Base-by-base conservation (phyloP, 2,797 vertebrate species). In the Carcharodon carcharias region DNA sequence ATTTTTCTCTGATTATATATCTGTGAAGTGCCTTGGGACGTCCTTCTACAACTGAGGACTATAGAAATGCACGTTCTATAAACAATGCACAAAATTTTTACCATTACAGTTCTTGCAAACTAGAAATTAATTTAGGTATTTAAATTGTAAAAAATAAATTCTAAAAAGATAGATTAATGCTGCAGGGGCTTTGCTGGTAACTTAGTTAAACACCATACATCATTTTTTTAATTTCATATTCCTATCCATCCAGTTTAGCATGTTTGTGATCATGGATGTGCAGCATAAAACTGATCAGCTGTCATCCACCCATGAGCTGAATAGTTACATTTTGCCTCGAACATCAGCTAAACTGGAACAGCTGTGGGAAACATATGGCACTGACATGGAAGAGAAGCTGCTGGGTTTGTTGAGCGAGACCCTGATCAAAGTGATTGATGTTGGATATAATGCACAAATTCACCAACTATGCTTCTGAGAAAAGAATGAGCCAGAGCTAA, bases 371-470 rank as follows among this genome's bases (percentile, higher is more conserved):
- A 97, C 98, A 98, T 98, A 98, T 97, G 98, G 98, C 97, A 97
- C 97, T 97, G 96, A 97, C 97, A 96, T 96, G 97, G 97, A 97
- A 97, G 97, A 97, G 97, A 98, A 98, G 97, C 97, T 97, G 97
- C 97, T 97, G 96, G 96, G 97, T 97, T 97, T 96, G 96, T 97
- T 97, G 97, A 97, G 96, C 96, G 96, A 98, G 97, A 98, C 97
- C 97, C 97, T 97, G 98, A 98, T 98, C 97, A 98, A 97, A 97
- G 96, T 97, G 98, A 98, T 97, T 98, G 98, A 98, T 97, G 97
- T 96, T 97, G 97, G 97, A 97, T 97, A 97, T 96, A 97, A 97
- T 97, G 96, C 92, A 97, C 96, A 97, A 97, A 97, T 97, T 96
- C 96, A 97, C 96, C 96, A 97, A 94, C 97, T 97, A 97, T 96